Evolutionary conservation across 2,888 invertebrate genomes (phyloP).

Genomic region (Drosophila hawaiiensis): DNA sequence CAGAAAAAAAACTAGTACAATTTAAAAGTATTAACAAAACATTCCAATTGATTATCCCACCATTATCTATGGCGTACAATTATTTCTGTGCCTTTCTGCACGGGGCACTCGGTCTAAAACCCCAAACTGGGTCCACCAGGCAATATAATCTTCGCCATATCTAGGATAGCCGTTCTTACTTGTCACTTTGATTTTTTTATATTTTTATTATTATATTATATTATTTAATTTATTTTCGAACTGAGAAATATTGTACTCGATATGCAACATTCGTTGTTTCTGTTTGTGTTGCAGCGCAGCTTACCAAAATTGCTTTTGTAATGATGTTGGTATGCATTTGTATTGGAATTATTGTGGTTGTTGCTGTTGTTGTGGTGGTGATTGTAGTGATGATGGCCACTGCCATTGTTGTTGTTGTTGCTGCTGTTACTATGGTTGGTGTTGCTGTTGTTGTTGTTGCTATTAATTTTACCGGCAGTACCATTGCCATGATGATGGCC

Average conservation of each 20-base stretch:
- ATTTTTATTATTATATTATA: background rate
- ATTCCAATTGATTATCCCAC: background rate
- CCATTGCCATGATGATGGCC: constrained; percentile 52
- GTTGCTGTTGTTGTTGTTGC: constrained; percentile 32
- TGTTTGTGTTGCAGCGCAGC: constrained; percentile 32
- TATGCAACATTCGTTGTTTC: constrained; percentile 26
- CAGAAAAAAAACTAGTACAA: background rate
- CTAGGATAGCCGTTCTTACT: background rate
- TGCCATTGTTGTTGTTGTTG: constrained; percentile 25
- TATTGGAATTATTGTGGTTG: constrained; percentile 51
- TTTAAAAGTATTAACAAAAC: background rate
- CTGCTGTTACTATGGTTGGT: constrained; percentile 23
- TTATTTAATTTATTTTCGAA: constrained; percentile 1
- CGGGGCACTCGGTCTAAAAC: no score
- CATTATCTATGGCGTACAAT: background rate
- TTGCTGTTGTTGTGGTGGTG: constrained; percentile 28
- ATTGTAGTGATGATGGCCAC: constrained; percentile 33
- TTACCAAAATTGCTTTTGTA: constrained; percentile 85
- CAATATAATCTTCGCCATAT: background rate
- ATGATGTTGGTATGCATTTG: constrained; percentile 75
- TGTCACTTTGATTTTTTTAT: background rate
- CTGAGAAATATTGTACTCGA: constrained; percentile 2
- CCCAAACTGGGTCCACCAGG: no score
- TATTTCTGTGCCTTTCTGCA: background rate
- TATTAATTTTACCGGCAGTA: constrained; percentile 20